Conservation (phyloP, 2,797 vertebrate species). For the Stomatorhinus walkeri region DNA sequence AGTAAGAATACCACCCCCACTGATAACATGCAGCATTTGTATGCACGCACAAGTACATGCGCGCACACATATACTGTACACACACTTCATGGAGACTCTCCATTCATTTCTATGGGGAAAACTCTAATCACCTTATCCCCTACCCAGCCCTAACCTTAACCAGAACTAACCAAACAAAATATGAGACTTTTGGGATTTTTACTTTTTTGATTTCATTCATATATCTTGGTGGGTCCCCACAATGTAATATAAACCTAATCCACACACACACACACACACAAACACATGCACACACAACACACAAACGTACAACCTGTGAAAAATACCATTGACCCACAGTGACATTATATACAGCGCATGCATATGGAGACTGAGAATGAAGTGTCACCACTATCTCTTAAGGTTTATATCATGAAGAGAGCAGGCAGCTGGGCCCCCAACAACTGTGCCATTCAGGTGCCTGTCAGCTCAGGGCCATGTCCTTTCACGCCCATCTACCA, state of each 20-base stretch:
- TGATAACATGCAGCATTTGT: background rate
- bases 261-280: background rate
- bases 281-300: background rate
- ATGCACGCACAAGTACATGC: background rate
- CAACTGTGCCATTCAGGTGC: conserved; percentile 27
- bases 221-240: background rate
- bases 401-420: conserved; percentile 25
- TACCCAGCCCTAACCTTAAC: background rate
- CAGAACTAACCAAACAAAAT: background rate
- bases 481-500: conserved; percentile 21
- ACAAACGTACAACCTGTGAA: background rate
- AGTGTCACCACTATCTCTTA: conserved; percentile 11
- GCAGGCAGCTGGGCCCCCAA: conserved; percentile 20
- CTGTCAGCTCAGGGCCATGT: conserved; percentile 30
- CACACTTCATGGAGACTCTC: background rate
- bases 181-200: background rate
- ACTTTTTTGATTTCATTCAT: background rate
- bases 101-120: background rate
- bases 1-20: background rate
- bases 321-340: background rate
- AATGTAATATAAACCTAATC: background rate
- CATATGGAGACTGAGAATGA: background rate
- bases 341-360: background rate
- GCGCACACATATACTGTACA: background rate
- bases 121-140: background rate